Conservation (phyloP, 1,140 invertebrate species). For the Tetramorium parvispinum region DNA sequence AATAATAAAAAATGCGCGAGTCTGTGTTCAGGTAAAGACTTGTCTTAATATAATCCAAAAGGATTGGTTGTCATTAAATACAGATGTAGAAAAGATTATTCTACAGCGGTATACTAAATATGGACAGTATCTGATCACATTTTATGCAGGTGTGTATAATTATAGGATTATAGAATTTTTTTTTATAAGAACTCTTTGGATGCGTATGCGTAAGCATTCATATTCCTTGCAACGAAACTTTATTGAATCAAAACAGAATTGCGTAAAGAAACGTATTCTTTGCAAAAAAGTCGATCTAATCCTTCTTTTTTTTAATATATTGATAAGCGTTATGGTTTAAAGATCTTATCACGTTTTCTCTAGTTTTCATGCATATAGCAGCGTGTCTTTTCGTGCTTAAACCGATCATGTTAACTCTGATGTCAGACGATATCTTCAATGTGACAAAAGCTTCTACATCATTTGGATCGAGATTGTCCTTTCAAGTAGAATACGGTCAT, state of each 20-base stretch:
- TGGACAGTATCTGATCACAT: background rate
- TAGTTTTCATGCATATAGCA: background rate
- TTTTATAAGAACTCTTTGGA: background rate
- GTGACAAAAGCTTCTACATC: background rate
- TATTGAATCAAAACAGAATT: background rate
- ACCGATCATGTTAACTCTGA: background rate
- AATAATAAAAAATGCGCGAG: background rate
- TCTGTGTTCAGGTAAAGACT: constrained; percentile 1
- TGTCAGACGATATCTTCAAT: background rate
- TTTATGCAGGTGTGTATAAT: constrained; percentile 11
- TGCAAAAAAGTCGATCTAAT: too few relatives aligned
- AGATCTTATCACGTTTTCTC: background rate
- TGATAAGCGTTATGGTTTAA: background rate
- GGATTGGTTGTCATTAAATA: constrained; percentile 9
- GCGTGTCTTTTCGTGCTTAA: background rate
- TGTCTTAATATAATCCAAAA: background rate
- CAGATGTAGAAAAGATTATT: constrained; percentile 7
- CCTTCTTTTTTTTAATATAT: background rate
- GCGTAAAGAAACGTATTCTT: background rate
- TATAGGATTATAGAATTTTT: background rate
- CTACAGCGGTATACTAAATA: background rate
- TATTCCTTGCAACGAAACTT: background rate
- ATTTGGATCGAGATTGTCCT: background rate
- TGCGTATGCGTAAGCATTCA: background rate
- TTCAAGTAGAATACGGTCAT: background rate